Evolutionary conservation across 2,888 invertebrate species (phyloP).

Genomic region (Nebria salina): DNA sequence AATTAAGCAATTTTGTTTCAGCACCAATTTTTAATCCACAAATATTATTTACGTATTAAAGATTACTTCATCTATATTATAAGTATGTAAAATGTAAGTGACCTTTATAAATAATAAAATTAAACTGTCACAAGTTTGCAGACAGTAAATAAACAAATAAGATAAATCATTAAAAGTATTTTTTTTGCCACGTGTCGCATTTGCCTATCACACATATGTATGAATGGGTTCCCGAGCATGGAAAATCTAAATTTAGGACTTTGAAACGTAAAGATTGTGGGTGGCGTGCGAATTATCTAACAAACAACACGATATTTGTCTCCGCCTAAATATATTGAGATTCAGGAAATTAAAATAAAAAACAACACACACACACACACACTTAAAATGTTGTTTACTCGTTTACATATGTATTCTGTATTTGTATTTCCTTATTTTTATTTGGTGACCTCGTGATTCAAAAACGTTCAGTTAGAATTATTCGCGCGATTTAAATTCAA

Average conservation of each 20-base stretch:
- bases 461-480: background rate
- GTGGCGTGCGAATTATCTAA: background rate
- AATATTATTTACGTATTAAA: too few species aligned
- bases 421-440: background rate
- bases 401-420: background rate
- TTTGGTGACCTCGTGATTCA: background rate
- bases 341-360: background rate
- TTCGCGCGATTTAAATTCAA: background rate
- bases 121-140: background rate
- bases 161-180: background rate
- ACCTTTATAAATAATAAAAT: background rate
- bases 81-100: background rate
- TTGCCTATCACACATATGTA: background rate
- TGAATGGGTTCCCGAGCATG: background rate
- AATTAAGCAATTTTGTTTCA: background rate
- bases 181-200: background rate
- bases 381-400: background rate
- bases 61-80: background rate
- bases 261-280: background rate
- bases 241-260: background rate
- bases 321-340: background rate
- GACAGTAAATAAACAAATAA: background rate
- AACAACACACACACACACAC: background rate
- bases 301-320: background rate
- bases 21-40: too few species aligned